Evolutionary conservation across 2,888 invertebrate genomes (phyloP), one percentile per base, ranked within the genome.

Genomic region (Rhagophthalmus giganteus): DNA sequence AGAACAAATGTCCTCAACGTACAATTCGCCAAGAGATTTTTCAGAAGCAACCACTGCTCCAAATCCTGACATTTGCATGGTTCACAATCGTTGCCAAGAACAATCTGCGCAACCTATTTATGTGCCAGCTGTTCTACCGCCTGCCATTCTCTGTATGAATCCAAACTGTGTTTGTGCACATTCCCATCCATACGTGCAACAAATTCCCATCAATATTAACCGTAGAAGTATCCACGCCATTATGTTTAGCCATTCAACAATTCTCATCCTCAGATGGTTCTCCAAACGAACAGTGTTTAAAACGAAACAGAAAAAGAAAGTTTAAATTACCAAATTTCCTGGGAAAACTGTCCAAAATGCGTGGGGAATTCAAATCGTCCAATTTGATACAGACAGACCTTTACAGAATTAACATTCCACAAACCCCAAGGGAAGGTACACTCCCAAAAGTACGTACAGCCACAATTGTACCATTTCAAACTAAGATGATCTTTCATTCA

Each of bases 351-450:
- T 13, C 24, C 13, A 37, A 9, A 25, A 11, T 24, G 1, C 12
- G 10, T 12, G 12, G 37, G 13, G 24, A 37, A 37, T 13, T 12
- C 8, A 47, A 34, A 35, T 14, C 15, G 15, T 9, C 5, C 2
- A 30, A 26, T 8, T 11, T 12, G 46, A 26, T 20, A 14, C 50
- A 54, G n/a, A 33, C 45, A 25, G 60, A 67, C 42, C 54, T 66
- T 11, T 67, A 67, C 46, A 61, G 57, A 42, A 65, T 67, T 16
- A 65, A 67, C 45, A 59, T 65, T 25, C 49, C 56, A 31, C 61
- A 64, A 46, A 40, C 56, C 7, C 54, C 55, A 20, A 42, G 59
- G 25, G 52, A 61, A 12, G 34, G 47, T n/a, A 57, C 40, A 48
- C 58, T 58, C 1, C 66, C 66, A 10, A 58, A 53, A 37, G 65